A percentile compares a stretch with the other conserved stretches of the same genome.
Evolutionary conservation across 2,888 invertebrate genomes (phyloP).

Genomic region (Pseudococcus jackbeardsleyi): DNA sequence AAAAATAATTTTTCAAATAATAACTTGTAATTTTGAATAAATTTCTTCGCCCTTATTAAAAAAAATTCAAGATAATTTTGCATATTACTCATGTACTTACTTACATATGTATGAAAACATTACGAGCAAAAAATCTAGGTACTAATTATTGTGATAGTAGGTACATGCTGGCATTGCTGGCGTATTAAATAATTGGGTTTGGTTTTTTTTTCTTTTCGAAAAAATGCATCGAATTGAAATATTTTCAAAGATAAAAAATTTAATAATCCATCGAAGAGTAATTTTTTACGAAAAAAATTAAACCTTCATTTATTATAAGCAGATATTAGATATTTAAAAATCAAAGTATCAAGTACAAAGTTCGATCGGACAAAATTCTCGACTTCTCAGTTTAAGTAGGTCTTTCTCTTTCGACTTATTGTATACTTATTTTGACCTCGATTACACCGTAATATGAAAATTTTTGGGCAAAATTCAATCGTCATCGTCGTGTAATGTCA

Average conservation of each 20-base stretch:
- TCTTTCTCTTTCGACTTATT: not conserved
- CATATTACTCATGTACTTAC: no score
- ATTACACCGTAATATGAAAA: not conserved
- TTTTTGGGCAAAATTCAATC: not conserved
- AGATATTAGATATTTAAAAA: not conserved
- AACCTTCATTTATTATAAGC: no score
- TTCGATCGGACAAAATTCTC: not conserved
- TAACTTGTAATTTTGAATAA: not conserved
- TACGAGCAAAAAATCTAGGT: not conserved
- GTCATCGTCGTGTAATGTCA: not conserved
- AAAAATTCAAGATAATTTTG: not conserved
- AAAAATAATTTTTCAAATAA: no score
- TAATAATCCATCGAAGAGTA: not conserved
- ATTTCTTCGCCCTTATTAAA: not conserved
- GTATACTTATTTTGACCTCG: not conserved
- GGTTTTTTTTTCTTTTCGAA: not conserved
- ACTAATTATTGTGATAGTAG: not conserved
- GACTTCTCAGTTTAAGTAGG: not conserved
- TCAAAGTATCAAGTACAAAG: not conserved
- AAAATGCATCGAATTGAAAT: conserved; percentile 16
- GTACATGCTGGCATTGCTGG: no score
- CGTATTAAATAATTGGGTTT: not conserved
- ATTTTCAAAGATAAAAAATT: not conserved
- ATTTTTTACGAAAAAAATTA: not conserved
- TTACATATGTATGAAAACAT: not conserved